These are phyloP conservation scores for Drosophila littoralis DNA, from an alignment of 1,140 invertebrate species.

Conservation along the genomic window DNA sequence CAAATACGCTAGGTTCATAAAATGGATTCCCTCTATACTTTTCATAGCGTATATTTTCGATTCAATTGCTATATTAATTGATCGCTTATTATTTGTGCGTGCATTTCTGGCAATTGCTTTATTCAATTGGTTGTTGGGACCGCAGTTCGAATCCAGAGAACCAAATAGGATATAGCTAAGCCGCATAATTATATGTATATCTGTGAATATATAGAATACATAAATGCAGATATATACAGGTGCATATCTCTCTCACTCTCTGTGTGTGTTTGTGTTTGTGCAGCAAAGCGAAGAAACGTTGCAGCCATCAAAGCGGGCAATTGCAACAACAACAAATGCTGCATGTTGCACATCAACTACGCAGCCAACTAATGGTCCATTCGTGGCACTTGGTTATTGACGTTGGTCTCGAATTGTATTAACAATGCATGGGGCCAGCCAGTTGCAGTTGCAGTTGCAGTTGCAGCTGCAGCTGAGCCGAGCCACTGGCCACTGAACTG, in stretches of 20 bases:
- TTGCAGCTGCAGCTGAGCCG: neutral
- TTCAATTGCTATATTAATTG: neutral
- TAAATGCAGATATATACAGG: slow-evolving; percentile 41
- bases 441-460: slow-evolving; percentile 20
- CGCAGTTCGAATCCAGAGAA: neutral
- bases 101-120: slow-evolving; percentile 3
- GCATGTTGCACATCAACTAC: slow-evolving; percentile 56
- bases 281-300: slow-evolving; percentile 57
- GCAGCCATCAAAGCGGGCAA: slow-evolving; percentile 39
- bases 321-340: slow-evolving; percentile 22
- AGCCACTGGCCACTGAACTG: slow-evolving; percentile 34
- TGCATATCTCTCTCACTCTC: neutral
- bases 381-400: slow-evolving; percentile 83
- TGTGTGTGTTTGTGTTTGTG: slow-evolving; percentile 27
- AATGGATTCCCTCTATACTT: too few relatives aligned
- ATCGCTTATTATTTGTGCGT: slow-evolving; percentile 3
- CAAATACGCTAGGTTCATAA: too few relatives aligned
- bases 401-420: slow-evolving; percentile 79
- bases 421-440: slow-evolving; percentile 71
- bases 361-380: slow-evolving; percentile 77
- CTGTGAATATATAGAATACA: slow-evolving; percentile 49
- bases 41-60: too few relatives aligned
- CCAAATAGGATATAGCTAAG: slow-evolving; percentile 27
- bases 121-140: slow-evolving; percentile 10
- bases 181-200: slow-evolving; percentile 56